A percentile compares a stretch with the other conserved stretches of the same genome.
These are phyloP conservation scores for Formicarius rufipectus DNA, from an alignment of 2,113 vertebrate species.

Conservation along the genomic window DNA sequence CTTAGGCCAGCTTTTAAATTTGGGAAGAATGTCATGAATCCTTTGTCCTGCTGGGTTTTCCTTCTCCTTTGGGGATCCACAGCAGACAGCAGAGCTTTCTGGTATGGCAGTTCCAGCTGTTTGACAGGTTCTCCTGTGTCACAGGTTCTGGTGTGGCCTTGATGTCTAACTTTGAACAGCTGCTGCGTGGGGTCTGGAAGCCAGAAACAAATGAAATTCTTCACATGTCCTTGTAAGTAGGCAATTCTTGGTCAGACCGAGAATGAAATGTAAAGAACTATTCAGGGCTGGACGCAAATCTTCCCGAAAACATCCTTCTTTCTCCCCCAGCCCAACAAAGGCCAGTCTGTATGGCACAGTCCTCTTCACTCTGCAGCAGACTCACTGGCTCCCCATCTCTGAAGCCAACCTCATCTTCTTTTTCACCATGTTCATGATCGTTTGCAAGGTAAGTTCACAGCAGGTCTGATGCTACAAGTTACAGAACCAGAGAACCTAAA, in stretches of 20 bases:
- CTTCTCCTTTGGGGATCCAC: not conserved
- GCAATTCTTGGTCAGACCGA: not conserved
- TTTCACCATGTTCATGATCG: constrained; percentile 96
- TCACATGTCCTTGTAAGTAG: constrained; percentile 96
- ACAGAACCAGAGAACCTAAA: not conserved
- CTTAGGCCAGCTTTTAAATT: not conserved
- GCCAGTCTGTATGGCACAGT: constrained; percentile 94
- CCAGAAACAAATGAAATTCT: constrained; percentile 94
- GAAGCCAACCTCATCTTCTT: constrained; percentile 89
- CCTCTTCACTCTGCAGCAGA: constrained; percentile 93
- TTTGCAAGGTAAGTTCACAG: constrained; percentile 83
- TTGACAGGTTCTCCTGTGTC: not conserved
- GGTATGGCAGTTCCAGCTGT: not conserved
- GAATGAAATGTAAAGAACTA: not conserved
- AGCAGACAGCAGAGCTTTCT: not conserved
- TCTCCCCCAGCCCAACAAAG: constrained; percentile 87
- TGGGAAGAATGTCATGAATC: not conserved
- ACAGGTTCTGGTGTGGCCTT: constrained; percentile 92
- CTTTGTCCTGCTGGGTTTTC: not conserved
- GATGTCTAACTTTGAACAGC: constrained; percentile 94
- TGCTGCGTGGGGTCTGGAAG: constrained; percentile 94
- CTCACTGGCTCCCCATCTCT: constrained; percentile 88
- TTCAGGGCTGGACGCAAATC: not conserved
- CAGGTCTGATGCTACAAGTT: not conserved
- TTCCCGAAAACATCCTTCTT: not conserved